Evolutionary conservation across 2,797 vertebrate genomes (phyloP).

Genomic region (Eidolon dupreanum): DNA sequence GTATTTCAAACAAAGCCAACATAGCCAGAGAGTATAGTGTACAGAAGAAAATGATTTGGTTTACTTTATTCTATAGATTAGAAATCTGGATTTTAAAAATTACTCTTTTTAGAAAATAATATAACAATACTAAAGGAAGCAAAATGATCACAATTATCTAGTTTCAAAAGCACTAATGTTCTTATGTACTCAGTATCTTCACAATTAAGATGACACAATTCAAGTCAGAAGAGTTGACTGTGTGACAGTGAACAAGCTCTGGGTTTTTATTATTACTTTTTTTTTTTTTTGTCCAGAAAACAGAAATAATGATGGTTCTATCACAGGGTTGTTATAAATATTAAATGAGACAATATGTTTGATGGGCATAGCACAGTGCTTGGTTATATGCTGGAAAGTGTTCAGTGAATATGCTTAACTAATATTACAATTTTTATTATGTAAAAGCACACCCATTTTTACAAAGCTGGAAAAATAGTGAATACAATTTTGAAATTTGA

Average conservation of each 20-base stretch:
- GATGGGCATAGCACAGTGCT: not conserved
- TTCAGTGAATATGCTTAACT: not conserved
- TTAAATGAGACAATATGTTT: not conserved
- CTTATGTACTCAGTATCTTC: not conserved
- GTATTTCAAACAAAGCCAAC: not conserved
- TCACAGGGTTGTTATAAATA: not conserved
- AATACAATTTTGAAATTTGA: not conserved
- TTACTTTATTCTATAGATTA: not conserved
- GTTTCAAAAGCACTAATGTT: not conserved
- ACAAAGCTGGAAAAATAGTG: not conserved
- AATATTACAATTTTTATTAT: not conserved
- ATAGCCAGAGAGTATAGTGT: not conserved
- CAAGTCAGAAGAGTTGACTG: not conserved
- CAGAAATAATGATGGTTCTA: not conserved
- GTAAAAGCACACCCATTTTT: not conserved
- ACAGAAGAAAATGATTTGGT: not conserved
- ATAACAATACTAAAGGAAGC: not conserved
- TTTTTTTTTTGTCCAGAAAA: not conserved
- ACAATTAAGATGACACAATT: not conserved
- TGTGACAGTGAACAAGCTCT: not conserved
- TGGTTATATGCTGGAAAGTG: not conserved
- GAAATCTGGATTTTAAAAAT: slow-evolving; percentile 13
- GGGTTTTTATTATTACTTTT: not conserved
- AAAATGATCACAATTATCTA: slow-evolving; percentile 8
- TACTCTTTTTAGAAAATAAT: not conserved